Evolutionary conservation across 1,140 invertebrate species (phyloP).

Genomic region (Gonioctena quinquepunctata): DNA sequence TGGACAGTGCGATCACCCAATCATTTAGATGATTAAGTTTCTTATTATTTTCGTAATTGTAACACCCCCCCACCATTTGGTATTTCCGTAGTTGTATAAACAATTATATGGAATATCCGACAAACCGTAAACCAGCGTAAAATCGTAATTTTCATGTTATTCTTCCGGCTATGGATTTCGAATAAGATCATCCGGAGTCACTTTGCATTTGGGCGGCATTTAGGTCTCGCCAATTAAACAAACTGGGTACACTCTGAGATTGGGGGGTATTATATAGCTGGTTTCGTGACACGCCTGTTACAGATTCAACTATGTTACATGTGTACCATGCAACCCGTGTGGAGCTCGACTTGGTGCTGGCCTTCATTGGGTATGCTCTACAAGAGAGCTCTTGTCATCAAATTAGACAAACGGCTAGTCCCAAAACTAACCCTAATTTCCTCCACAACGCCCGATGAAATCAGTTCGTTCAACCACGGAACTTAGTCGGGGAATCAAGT

Average conservation of each 20-base stretch:
- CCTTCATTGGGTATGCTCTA: constrained; percentile 13
- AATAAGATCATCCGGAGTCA: neutral
- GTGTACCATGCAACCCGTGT: constrained; percentile 4
- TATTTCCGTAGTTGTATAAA: too few species aligned
- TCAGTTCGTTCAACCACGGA: constrained; percentile 7
- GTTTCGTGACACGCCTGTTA: neutral
- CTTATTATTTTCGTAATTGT: too few species aligned
- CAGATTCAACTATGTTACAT: neutral
- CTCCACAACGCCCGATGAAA: neutral
- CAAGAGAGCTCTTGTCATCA: constrained; percentile 2
- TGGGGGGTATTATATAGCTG: neutral
- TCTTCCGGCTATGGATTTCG: neutral
- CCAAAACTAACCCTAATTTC: constrained; percentile 13
- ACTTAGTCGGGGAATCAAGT: too few species aligned
- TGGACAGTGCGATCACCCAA: too few species aligned
- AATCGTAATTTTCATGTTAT: neutral
- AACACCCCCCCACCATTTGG: too few species aligned
- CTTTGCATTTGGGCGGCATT: neutral
- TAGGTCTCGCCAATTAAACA: neutral
- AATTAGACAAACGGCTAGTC: constrained; percentile 14
- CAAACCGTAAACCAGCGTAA: too few species aligned
- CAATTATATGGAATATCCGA: too few species aligned
- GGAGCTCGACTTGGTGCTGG: neutral
- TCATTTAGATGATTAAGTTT: too few species aligned
- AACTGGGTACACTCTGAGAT: neutral